A percentile compares a stretch with the other conserved stretches of the same genome.
Conservation (phyloP, 1,140 invertebrate genomes). For the Teleogryllus occipitalis region DNA sequence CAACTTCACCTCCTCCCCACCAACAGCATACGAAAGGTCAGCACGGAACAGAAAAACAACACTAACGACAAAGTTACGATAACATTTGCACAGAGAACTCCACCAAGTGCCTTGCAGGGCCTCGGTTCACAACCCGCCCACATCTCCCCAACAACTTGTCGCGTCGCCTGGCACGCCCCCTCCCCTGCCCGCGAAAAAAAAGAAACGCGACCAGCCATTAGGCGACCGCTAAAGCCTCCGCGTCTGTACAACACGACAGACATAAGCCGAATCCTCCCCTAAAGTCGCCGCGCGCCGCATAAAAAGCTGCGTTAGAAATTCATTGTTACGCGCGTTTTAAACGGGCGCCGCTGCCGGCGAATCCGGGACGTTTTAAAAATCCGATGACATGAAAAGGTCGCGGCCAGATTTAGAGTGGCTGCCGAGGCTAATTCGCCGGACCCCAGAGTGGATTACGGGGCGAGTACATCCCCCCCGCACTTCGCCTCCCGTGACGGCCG, state of each 20-base stretch:
- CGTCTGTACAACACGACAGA: neutral
- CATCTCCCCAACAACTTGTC: too few species aligned
- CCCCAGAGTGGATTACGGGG: neutral
- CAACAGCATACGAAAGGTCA: too few species aligned
- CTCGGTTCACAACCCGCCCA: too few species aligned
- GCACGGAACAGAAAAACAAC: too few species aligned
- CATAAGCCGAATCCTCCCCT: neutral
- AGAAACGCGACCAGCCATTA: neutral
- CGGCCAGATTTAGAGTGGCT: neutral
- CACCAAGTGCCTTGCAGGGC: too few species aligned
- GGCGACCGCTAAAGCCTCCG: neutral
- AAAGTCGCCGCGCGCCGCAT: neutral
- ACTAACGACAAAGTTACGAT: too few species aligned
- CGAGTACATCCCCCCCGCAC: neutral
- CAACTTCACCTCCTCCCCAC: too few species aligned
- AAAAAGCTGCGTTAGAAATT: neutral
- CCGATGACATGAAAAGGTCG: conserved; percentile 3
- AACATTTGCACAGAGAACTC: too few species aligned
- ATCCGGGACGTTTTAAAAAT: conserved; percentile 4
- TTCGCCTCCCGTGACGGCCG: neutral
- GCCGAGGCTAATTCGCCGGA: neutral
- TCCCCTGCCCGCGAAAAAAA: neutral
- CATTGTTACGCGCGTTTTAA: neutral
- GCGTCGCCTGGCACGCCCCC: too few species aligned
- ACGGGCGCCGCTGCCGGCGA: neutral